phyloP scores from a whole-genome alignment of 1,140 invertebrate species.

The Platorchestia sp. region DNA sequence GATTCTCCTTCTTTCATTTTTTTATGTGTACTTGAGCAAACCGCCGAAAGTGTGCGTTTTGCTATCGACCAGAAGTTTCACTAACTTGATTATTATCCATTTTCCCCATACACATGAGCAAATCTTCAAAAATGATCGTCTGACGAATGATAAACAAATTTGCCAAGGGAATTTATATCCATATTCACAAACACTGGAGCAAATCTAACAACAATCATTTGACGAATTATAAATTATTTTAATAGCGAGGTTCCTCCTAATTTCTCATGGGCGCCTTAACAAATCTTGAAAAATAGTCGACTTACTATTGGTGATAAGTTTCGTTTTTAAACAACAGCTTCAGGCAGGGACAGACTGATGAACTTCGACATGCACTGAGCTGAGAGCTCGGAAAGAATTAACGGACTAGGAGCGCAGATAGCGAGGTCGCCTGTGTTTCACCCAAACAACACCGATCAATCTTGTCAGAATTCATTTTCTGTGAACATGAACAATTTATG shows the following conservation, averaged over 20 bases:
- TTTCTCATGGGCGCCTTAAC: no score
- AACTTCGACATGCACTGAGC: background rate
- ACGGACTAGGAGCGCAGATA: background rate
- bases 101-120: background rate
- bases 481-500: constrained; percentile 52
- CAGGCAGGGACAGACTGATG: background rate
- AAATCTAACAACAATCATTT: no score
- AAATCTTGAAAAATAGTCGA: background rate
- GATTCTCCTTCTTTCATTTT: no score
- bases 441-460: constrained; percentile 40
- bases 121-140: background rate
- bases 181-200: no score
- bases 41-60: no score
- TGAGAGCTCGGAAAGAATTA: background rate
- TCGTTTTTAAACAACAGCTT: background rate
- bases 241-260: no score
- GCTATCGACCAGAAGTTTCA: no score
- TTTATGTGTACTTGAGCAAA: no score
- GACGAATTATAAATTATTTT: no score
- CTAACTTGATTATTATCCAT: no score
- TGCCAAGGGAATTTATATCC: no score
- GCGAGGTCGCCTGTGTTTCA: background rate
- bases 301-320: background rate
- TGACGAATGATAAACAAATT: no score
- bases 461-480: constrained; percentile 50